A percentile compares a stretch with the other conserved stretches of the same genome.
These are phyloP conservation scores for Heliconius melpomene DNA, from an alignment of 1,140 invertebrate genomes.

Conservation along the genomic window DNA sequence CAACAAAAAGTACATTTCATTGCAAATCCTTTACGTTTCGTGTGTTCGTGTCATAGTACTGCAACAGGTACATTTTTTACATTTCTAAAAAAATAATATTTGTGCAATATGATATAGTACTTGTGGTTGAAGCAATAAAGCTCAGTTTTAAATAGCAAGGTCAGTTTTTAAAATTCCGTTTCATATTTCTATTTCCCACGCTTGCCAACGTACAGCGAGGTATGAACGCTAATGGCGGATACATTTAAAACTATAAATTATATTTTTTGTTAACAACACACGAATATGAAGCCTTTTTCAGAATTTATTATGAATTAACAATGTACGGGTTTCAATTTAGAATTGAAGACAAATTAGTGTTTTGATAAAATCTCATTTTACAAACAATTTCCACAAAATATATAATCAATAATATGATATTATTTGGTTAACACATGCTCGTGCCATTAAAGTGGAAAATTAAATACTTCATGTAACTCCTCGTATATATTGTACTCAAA, in stretches of 20 bases:
- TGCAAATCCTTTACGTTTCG: slow-evolving; percentile 16
- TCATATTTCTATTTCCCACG: slow-evolving; percentile 15
- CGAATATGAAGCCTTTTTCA: neutral
- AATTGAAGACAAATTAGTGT: neutral
- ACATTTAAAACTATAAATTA: neutral
- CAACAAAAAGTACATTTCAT: slow-evolving; percentile 15
- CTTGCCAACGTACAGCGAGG: slow-evolving; percentile 1
- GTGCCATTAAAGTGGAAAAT: too few relatives aligned
- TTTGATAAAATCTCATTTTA: too few relatives aligned
- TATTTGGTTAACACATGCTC: too few relatives aligned
- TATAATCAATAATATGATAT: too few relatives aligned
- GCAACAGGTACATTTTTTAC: slow-evolving; percentile 23
- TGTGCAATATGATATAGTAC: neutral
- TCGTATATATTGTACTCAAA: too few relatives aligned
- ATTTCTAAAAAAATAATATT: neutral
- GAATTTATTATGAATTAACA: neutral
- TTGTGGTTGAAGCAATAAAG: neutral
- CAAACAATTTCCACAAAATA: too few relatives aligned
- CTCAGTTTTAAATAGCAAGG: neutral
- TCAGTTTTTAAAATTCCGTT: neutral
- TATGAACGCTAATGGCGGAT: neutral
- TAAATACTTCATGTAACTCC: too few relatives aligned
- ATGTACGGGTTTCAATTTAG: neutral
- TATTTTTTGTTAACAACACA: neutral
- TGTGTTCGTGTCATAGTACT: slow-evolving; percentile 14